phyloP scores from a whole-genome alignment of 2,113 vertebrate genomes.

The Setophaga kirtlandii region DNA sequence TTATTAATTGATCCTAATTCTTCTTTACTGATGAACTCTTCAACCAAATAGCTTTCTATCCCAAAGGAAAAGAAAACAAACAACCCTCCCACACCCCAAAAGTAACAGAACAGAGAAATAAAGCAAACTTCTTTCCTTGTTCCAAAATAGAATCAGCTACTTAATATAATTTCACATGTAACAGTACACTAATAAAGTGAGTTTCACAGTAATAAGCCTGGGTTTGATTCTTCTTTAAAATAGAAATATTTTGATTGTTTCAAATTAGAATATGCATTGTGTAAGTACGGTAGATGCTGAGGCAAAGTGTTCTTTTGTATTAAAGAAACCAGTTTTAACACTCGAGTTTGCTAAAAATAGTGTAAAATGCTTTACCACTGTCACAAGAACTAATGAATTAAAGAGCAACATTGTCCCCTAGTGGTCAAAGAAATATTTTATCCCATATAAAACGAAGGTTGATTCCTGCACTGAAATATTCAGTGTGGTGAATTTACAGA shows the following conservation, averaged over 20 bases:
- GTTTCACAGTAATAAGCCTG: conserved; percentile 48
- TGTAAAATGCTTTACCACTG: background rate
- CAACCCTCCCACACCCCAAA: background rate
- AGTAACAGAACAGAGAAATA: background rate
- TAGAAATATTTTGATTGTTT: conserved; percentile 57
- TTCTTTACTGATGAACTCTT: conserved; percentile 38
- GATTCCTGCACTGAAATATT: background rate
- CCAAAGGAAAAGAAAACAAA: background rate
- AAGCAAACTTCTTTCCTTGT: background rate
- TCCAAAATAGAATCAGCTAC: background rate
- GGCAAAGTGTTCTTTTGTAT: conserved; percentile 60
- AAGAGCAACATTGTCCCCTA: conserved; percentile 77
- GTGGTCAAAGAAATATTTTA: conserved; percentile 10
- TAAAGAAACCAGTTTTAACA: conserved; percentile 65
- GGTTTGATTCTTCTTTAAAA: conserved; percentile 31
- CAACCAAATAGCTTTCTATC: background rate
- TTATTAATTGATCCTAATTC: conserved; percentile 55
- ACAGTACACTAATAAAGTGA: background rate
- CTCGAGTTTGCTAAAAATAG: conserved; percentile 73
- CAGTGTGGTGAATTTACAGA: background rate
- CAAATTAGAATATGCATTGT: background rate
- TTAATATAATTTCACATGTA: conserved; percentile 27
- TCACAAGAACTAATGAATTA: background rate
- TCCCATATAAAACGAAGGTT: background rate
- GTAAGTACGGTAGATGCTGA: conserved; percentile 5